These are phyloP conservation scores for Cephus sareptanus DNA, from an alignment of 2,888 invertebrate genomes.

Conservation along the genomic window DNA sequence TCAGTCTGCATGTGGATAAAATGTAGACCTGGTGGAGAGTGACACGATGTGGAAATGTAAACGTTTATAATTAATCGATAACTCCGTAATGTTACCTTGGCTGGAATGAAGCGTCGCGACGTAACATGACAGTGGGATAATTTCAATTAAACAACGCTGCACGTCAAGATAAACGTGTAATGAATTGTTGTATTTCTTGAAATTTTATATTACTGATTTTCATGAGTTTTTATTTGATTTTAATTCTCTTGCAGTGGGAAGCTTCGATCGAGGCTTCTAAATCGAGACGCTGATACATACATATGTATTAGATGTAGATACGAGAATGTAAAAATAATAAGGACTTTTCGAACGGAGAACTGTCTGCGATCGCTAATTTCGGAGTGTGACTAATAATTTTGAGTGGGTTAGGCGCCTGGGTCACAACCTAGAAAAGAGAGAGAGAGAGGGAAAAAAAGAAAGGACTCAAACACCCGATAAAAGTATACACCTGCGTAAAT, in stretches of 20 bases:
- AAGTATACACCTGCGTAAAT: neutral
- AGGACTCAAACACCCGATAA: neutral
- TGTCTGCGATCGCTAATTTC: constrained; percentile 18
- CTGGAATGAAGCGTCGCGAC: neutral
- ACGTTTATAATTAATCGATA: neutral
- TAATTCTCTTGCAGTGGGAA: neutral
- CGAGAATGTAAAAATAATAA: neutral
- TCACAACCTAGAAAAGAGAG: constrained; percentile 4
- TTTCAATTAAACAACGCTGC: neutral
- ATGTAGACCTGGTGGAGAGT: neutral
- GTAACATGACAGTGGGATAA: neutral
- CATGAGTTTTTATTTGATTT: neutral
- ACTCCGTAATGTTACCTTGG: neutral
- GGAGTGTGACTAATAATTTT: constrained; percentile 22
- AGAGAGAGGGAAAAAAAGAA: neutral
- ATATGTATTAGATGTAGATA: neutral
- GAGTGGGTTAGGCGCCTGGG: constrained; percentile 16
- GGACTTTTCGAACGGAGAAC: neutral
- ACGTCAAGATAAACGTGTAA: neutral
- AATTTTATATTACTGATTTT: neutral
- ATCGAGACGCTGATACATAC: neutral
- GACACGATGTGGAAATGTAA: neutral
- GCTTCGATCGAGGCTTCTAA: neutral
- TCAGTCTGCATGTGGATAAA: neutral
- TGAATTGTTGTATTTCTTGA: neutral